Conservation (phyloP, 2,113 vertebrate genomes). For the Sapajus apella region DNA sequence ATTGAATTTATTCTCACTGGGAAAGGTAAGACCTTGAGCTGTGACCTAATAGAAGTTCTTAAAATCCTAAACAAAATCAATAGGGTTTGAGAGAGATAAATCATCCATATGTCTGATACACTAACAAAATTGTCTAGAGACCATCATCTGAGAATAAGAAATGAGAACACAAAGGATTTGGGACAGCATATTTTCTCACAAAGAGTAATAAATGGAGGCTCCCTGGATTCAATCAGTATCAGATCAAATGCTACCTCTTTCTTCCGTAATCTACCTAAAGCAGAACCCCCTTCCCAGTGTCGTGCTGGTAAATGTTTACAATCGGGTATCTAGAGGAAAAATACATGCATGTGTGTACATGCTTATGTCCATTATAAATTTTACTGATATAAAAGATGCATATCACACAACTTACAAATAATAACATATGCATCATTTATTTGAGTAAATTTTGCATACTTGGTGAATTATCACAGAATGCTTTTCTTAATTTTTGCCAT, state of each 20-base stretch:
- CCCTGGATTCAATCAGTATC: background rate
- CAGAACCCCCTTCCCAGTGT: background rate
- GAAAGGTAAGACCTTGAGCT: slow-evolving; percentile 14
- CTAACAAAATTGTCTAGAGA: slow-evolving; percentile 39
- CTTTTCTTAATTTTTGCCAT: background rate
- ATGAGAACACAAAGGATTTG: slow-evolving; percentile 7
- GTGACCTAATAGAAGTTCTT: slow-evolving; percentile 24
- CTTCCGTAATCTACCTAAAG: background rate
- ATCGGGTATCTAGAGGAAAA: background rate
- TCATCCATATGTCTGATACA: background rate
- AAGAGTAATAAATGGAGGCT: background rate
- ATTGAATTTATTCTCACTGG: background rate
- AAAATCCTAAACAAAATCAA: slow-evolving; percentile 52
- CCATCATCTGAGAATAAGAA: slow-evolving; percentile 11
- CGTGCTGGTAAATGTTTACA: background rate
- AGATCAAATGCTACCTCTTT: background rate
- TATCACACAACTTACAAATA: background rate
- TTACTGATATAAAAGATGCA: background rate
- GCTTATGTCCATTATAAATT: background rate
- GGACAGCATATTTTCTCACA: slow-evolving; percentile 33
- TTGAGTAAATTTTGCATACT: background rate
- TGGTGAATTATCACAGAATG: background rate
- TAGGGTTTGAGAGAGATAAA: slow-evolving; percentile 27
- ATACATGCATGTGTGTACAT: background rate
- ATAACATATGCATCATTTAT: background rate